Base-by-base conservation (phyloP, 2,888 invertebrate genomes). In the Eupithecia centaureata region DNA sequence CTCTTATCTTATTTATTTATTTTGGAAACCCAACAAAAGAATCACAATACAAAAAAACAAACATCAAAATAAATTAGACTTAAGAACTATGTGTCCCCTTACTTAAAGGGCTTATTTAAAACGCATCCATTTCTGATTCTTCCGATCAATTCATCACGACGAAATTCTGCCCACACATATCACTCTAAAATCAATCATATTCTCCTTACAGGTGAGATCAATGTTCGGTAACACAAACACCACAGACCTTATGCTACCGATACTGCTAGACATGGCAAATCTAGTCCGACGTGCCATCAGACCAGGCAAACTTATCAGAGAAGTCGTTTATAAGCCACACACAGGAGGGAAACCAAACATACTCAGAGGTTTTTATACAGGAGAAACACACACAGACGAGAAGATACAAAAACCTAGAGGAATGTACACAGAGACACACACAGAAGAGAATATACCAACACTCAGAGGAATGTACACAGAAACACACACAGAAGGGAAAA, bases 191-290 rank as follows among this genome's bases (percentile, higher is more conserved):
- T 13, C 27, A 65, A 56, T 38, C 47, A 47, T 62, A 77, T 79
- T 78, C 63, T 70, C 32, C 67, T 92, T 92, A 54, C 88, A 95
- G 94, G 94, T 95, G 75, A 94, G 94, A 81, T 93, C 94, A 79
- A 93, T 95, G 91, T 94, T 95, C 79, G 94, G 93, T 71, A 92
- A 94, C 77, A 91, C 91, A 70, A 95, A 95, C 79, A 87, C 93
- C 18, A 87, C 94, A 72, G 94, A 94, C 63, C 85, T 95, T 32
- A 92, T 95, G 89, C 84, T 96, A 65, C 95, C 96, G 12, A 94
- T 95, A 71, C 93, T 95, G 68, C 90, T 94, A 75, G 95, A 96
- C 82, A 94, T 95, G 82, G 95, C 95, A 0, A 95, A 95, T 81
- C 89, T 95, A 67, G 94, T 95, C 61, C 90, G 94, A 65, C 92